phyloP scores from a whole-genome alignment of 2,113 vertebrate species.

The Hystrix brachyura region DNA sequence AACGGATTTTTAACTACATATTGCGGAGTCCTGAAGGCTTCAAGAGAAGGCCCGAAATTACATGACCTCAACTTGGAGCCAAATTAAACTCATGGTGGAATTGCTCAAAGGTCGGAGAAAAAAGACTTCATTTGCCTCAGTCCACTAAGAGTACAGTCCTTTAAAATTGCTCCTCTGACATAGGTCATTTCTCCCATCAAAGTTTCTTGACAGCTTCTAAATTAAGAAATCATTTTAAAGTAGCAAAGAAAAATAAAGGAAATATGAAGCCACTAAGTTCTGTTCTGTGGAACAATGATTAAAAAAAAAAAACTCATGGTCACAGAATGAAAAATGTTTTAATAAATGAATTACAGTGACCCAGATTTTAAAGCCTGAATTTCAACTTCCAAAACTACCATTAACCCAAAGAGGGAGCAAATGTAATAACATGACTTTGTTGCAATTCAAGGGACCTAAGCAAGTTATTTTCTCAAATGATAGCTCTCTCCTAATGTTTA shows the following conservation, averaged over 20 bases:
- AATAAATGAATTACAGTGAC: conserved; percentile 65
- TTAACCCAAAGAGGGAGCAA: conserved; percentile 21
- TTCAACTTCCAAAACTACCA: conserved; percentile 18
- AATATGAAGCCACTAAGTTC: conserved; percentile 27
- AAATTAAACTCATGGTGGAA: not conserved
- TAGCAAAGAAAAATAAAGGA: conserved; percentile 30
- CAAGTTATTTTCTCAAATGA: conserved; percentile 56
- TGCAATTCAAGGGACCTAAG: not conserved
- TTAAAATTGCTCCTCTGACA: conserved; percentile 56
- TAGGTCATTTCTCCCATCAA: conserved; percentile 31
- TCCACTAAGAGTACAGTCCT: not conserved
- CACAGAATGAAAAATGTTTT: conserved; percentile 67
- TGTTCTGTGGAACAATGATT: conserved; percentile 1
- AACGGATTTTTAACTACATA: not conserved
- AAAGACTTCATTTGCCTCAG: not conserved
- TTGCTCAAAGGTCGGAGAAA: not conserved
- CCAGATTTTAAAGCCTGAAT: not conserved
- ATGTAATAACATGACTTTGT: conserved; percentile 41
- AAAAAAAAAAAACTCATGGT: not conserved
- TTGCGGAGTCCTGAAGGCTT: not conserved
- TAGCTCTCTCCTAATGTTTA: not conserved
- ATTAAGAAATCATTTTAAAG: conserved; percentile 66
- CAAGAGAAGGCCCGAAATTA: not conserved
- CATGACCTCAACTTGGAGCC: not conserved
- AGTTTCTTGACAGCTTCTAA: conserved; percentile 48